Evolutionary conservation across 2,888 invertebrate genomes (phyloP), one percentile per base, ranked within the genome.

Genomic region (Rhagium mordax): DNA sequence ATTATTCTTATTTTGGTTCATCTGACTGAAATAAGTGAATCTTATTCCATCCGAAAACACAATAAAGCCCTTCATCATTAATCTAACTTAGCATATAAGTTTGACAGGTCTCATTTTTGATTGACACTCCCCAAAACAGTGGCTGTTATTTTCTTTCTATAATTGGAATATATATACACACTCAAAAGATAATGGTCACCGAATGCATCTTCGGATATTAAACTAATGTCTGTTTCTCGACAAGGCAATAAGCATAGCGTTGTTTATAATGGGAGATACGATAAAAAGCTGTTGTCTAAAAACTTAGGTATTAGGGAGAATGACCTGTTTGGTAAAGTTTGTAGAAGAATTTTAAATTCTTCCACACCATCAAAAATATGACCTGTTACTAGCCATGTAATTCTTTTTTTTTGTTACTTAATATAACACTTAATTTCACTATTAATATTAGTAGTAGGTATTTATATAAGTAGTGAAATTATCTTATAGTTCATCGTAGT

Each of bases 31-130:
- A 49, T 53, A 65, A 65, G 65, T 65, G 53, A 29, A 29, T 65
- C 53, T 53, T 29, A 16, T 27, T 49, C 15, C 27, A 15, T 24
- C 29, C 15, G 29, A 51, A 69, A 64, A 68, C 70, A 74, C 64
- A 72, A 66, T 61, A 66, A 55, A 69, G 27, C 55, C 49, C 60
- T 13, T 47, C 64, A 61, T 71, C 74, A 72, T 74, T 74, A 74
- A 74, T 74, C 71, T 72, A 72, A 74, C 60, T 74, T 65, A 69
- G 74, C 66, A 66, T 69, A 65, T 66, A 69, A 74, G 70, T 74
- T 74, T 74, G 74, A 72, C 74, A 65, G 70, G 71, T 57, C 57
- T 51, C 57, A 57, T 51, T 69, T 41, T 66, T 74, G 74, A 74
- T 72, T 74, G 74, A 74, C 74, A 67, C 66, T 16, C 72, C 72